phyloP scores from a whole-genome alignment of 1,140 invertebrate species.

The Meloidogyne exigua region DNA sequence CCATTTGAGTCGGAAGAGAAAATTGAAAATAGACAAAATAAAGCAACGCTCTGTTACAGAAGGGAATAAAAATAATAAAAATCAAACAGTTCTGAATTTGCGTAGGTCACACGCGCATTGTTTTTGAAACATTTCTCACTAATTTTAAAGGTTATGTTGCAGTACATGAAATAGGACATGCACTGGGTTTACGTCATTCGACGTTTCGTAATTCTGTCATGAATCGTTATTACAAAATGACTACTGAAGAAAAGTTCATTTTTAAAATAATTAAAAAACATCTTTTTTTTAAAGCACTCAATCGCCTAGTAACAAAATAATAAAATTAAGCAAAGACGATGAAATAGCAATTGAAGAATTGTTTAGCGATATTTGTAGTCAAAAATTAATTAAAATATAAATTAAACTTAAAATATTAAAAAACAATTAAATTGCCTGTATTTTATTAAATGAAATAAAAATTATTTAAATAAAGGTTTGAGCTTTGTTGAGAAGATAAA shows the following conservation, averaged over 20 bases:
- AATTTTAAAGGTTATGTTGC: slow-evolving; percentile 27
- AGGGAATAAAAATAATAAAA: not conserved
- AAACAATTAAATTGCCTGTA: no score
- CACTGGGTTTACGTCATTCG: slow-evolving; percentile 45
- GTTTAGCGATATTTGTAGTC: slow-evolving; percentile 2
- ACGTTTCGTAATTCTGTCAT: slow-evolving; percentile 44
- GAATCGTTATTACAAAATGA: slow-evolving; percentile 37
- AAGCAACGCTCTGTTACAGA: not conserved
- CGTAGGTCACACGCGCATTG: no score
- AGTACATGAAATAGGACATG: slow-evolving; percentile 51
- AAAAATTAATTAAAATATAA: no score
- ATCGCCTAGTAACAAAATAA: not conserved
- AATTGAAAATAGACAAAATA: not conserved
- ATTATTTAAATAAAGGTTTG: no score
- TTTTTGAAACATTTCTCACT: not conserved
- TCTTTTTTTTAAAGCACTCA: not conserved
- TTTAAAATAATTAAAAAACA: not conserved
- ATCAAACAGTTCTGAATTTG: slow-evolving; percentile 8
- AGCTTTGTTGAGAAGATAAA: no score
- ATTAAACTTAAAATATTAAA: no score
- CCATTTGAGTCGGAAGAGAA: not conserved
- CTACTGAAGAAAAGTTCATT: not conserved
- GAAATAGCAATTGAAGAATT: slow-evolving; percentile 22
- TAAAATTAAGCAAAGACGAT: slow-evolving; percentile 24
- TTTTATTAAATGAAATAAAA: no score